These are phyloP conservation scores for Pseudococcus longispinus DNA, from an alignment of 2,888 invertebrate genomes.

Conservation along the genomic window DNA sequence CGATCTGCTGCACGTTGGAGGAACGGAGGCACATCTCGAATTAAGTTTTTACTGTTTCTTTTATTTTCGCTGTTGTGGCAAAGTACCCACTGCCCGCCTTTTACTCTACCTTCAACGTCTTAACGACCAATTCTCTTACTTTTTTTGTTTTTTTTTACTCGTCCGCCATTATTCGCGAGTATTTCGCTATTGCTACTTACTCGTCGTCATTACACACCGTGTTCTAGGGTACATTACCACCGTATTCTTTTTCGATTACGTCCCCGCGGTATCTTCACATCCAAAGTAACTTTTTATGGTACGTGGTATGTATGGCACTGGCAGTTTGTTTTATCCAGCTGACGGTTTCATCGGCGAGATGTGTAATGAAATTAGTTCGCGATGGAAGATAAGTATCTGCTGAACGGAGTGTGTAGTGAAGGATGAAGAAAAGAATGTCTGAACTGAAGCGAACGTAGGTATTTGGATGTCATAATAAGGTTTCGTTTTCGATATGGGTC, in stretches of 20 bases:
- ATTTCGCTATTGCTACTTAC: neutral
- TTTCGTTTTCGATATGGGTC: no score
- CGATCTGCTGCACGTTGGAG: no score
- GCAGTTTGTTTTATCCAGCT: neutral
- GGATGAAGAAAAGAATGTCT: no score
- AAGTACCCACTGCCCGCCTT: neutral
- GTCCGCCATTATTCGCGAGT: neutral
- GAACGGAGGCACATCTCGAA: neutral
- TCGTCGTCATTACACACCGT: neutral
- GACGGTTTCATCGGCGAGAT: neutral
- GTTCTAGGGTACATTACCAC: neutral
- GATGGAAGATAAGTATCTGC: no score
- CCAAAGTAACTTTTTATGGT: neutral
- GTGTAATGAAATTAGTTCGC: no score
- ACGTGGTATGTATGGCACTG: neutral
- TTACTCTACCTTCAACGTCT: neutral
- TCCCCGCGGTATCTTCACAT: neutral
- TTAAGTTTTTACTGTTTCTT: constrained; percentile 45
- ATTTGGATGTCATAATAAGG: no score
- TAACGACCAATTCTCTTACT: neutral
- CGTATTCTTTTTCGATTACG: neutral
- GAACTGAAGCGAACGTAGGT: no score
- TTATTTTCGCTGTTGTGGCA: constrained; percentile 38
- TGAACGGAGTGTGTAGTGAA: no score
- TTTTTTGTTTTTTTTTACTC: neutral